These are phyloP conservation scores for Lithophane socia DNA, from an alignment of 2,888 invertebrate species.

Conservation along the genomic window DNA sequence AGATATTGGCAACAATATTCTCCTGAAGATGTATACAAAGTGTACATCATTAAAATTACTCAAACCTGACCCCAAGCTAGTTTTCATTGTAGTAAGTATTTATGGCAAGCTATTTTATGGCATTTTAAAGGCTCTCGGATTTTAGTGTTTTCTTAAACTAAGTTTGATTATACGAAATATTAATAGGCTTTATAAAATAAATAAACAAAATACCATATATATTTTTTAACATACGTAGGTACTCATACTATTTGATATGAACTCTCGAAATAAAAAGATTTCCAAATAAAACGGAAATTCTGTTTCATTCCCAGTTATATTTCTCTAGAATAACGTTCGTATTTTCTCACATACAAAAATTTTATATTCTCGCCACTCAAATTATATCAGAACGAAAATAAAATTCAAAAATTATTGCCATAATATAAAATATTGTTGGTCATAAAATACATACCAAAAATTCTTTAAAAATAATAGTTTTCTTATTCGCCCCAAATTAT, in stretches of 20 bases:
- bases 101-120: not conserved
- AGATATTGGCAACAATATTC: not conserved
- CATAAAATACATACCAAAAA: not conserved
- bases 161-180: not conserved
- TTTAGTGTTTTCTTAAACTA: not conserved
- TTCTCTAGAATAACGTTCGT: conserved; percentile 10
- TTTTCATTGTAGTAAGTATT: not conserved
- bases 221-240: not conserved
- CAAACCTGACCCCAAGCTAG: not conserved
- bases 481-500: not conserved
- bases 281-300: conserved; percentile 12
- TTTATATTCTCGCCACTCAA: conserved; percentile 30
- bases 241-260: not conserved
- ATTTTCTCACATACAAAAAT: conserved; percentile 21
- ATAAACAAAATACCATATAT: not conserved
- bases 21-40: not conserved
- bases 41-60: not conserved
- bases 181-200: not conserved
- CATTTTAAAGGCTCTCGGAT: not conserved
- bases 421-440: conserved; percentile 22
- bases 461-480: not conserved
- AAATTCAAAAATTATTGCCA: conserved; percentile 20
- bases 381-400: conserved; percentile 23
- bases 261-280: not conserved
- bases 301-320: conserved; percentile 7